Evolutionary conservation across 2,888 invertebrate genomes (phyloP).

Genomic region (Luperina testacea): DNA sequence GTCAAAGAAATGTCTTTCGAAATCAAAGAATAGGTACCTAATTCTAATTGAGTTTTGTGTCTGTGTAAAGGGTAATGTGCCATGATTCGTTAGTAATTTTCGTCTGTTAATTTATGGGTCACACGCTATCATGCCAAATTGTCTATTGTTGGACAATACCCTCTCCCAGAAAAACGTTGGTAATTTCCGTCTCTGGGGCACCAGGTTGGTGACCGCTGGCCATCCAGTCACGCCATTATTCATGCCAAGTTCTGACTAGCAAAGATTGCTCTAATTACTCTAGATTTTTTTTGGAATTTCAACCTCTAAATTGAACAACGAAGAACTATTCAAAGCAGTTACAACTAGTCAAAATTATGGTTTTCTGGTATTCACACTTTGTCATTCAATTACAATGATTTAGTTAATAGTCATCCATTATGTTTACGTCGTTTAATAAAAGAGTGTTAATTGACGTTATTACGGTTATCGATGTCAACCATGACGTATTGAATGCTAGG

Average conservation of each 20-base stretch:
- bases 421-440: constrained; percentile 33
- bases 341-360: neutral
- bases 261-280: constrained; percentile 26
- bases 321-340: constrained; percentile 1
- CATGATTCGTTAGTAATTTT: neutral
- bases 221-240: constrained; percentile 25
- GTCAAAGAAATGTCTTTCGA: neutral
- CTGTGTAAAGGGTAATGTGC: too few species aligned
- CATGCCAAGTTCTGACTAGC: constrained; percentile 39
- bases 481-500: constrained; percentile 43
- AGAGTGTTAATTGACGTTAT: constrained; percentile 39
- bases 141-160: constrained; percentile 38
- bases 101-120: constrained; percentile 18
- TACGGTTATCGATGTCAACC: constrained; percentile 40
- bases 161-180: neutral
- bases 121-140: constrained; percentile 27
- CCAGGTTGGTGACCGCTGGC: constrained; percentile 48
- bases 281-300: constrained; percentile 16
- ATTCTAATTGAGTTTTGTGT: neutral
- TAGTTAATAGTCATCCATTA: constrained; percentile 52
- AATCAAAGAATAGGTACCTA: neutral
- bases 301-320: constrained; percentile 12
- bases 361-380: constrained; percentile 21
- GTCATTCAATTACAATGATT: constrained; percentile 36
- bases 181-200: constrained; percentile 16